Evolutionary conservation across 2,797 vertebrate genomes (phyloP).

Genomic region (Malacoraja senta): DNA sequence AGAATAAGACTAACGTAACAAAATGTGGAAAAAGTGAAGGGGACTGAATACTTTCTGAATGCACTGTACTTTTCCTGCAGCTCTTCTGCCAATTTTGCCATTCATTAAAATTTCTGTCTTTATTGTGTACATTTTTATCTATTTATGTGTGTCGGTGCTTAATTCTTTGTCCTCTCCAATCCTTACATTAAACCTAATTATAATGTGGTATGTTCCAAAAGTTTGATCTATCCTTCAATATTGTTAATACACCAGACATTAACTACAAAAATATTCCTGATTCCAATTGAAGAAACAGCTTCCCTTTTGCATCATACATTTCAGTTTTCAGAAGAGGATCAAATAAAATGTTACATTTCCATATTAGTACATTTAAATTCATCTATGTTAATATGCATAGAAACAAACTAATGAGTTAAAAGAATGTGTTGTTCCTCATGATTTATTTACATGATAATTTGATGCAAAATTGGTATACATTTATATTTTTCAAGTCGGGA

Average conservation of each 20-base stretch:
- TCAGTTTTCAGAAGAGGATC: neutral
- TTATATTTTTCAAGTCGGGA: slow-evolving; percentile 67
- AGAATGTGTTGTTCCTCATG: neutral
- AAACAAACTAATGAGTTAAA: neutral
- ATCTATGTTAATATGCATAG: neutral
- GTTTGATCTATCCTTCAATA: neutral
- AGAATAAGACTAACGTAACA: too few relatives aligned
- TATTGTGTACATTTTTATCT: neutral
- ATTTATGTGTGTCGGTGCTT: neutral
- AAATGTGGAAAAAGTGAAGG: too few relatives aligned
- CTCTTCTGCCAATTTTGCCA: neutral
- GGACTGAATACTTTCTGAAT: too few relatives aligned
- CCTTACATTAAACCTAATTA: neutral
- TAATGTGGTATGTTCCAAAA: neutral
- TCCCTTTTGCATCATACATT: neutral
- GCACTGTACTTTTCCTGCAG: too few relatives aligned
- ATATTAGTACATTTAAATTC: neutral
- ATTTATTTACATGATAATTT: neutral
- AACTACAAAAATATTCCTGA: neutral
- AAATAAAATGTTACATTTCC: neutral
- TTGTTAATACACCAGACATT: neutral
- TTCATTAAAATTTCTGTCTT: neutral
- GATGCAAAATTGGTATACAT: neutral
- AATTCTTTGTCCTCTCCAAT: neutral
- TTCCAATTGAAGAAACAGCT: neutral